These are phyloP conservation scores for Meloidogyne floridensis DNA, from an alignment of 1,140 invertebrate genomes.

Conservation along the genomic window DNA sequence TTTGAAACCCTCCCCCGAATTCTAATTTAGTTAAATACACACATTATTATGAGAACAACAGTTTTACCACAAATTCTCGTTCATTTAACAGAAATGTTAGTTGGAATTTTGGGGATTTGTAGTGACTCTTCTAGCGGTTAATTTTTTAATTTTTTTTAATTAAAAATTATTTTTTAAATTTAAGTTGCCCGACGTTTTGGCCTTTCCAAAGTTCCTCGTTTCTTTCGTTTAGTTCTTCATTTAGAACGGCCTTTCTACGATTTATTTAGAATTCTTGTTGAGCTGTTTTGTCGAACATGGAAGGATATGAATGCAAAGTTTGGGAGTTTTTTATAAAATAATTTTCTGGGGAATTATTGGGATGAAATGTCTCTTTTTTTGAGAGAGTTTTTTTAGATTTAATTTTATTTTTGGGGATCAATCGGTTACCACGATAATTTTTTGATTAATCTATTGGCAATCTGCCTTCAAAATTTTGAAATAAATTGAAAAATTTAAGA, in stretches of 20 bases:
- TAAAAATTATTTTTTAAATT: not conserved
- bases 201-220: slow-evolving; percentile 8
- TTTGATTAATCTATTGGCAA: too few species aligned
- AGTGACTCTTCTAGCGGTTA: not conserved
- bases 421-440: too few species aligned
- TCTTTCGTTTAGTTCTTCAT: slow-evolving; percentile 48
- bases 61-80: not conserved
- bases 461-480: too few species aligned
- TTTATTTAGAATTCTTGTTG: slow-evolving; percentile 43
- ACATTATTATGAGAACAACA: not conserved
- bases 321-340: not conserved
- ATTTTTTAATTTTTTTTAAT: slow-evolving; percentile 11
- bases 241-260: slow-evolving; percentile 48
- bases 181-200: not conserved
- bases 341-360: not conserved
- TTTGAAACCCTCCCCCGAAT: not conserved
- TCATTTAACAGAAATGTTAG: slow-evolving; percentile 34
- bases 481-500: too few species aligned
- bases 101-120: slow-evolving; percentile 39
- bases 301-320: slow-evolving; percentile 57
- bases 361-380: not conserved
- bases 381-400: too few species aligned
- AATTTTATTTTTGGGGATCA: too few species aligned
- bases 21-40: not conserved
- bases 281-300: slow-evolving; percentile 55